Percentiles rank a stretch among this genome's conserved stretches.
Conservation (phyloP, 2,113 vertebrate species). For the Etia nguti region DNA sequence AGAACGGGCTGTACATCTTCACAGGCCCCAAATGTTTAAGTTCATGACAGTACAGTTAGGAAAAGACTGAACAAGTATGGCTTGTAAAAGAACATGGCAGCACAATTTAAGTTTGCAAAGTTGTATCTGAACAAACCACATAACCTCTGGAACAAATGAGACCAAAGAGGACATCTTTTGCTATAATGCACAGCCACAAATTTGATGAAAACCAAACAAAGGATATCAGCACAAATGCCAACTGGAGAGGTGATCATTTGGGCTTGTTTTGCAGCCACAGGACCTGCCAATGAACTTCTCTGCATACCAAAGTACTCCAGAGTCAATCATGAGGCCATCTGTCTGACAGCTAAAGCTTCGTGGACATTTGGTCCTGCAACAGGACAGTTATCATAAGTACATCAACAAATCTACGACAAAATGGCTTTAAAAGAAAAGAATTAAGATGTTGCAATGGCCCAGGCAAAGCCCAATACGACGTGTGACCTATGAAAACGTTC, state of each 20-base stretch:
- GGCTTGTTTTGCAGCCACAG: background rate
- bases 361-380: background rate
- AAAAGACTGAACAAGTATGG: background rate
- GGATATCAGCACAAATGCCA: background rate
- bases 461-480: background rate
- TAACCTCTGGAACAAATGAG: background rate
- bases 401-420: background rate
- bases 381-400: background rate
- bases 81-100: background rate
- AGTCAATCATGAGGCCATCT: background rate
- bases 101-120: background rate
- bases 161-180: background rate
- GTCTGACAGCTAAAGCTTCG: accelerated
- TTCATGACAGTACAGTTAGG: background rate
- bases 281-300: background rate
- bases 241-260: background rate
- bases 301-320: background rate
- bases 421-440: background rate
- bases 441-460: background rate
- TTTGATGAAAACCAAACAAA: background rate
- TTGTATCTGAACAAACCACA: background rate
- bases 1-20: too few species aligned
- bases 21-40: background rate
- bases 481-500: accelerated
- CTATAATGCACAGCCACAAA: background rate